Conservation (phyloP, 2,888 invertebrate genomes). For the Andrena praecox region DNA sequence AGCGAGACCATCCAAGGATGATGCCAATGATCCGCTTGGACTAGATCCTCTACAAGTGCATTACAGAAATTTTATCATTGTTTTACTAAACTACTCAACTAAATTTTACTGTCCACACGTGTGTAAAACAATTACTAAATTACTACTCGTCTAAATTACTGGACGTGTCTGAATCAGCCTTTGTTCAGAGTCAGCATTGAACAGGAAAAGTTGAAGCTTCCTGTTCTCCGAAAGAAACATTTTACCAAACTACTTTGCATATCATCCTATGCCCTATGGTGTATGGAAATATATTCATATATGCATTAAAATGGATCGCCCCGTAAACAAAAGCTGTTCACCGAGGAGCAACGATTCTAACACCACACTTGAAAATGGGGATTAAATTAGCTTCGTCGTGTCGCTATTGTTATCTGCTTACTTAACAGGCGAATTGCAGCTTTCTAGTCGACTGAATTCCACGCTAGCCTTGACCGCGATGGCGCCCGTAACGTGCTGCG, state of each 20-base stretch:
- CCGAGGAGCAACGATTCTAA: too few species aligned
- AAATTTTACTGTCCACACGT: neutral
- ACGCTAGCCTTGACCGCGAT: slow-evolving; percentile 12
- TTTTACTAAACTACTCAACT: neutral
- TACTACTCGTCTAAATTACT: too few species aligned
- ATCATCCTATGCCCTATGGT: too few species aligned
- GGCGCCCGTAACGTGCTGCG: slow-evolving; percentile 5
- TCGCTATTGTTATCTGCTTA: slow-evolving; percentile 51
- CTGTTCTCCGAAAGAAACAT: too few species aligned
- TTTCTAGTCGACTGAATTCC: slow-evolving; percentile 55
- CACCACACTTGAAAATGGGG: too few species aligned
- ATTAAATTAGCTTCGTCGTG: neutral
- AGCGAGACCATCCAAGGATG: slow-evolving; percentile 82
- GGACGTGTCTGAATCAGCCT: too few species aligned
- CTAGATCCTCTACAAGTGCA: slow-evolving; percentile 75
- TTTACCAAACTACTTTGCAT: too few species aligned
- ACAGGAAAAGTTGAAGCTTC: too few species aligned
- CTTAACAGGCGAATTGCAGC: slow-evolving; percentile 77
- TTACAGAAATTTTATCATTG: neutral
- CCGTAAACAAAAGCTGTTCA: too few species aligned
- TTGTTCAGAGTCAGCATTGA: too few species aligned
- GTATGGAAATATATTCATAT: too few species aligned
- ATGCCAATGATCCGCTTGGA: slow-evolving; percentile 81
- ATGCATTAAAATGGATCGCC: too few species aligned
- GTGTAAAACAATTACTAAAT: neutral